Evolutionary conservation across 2,797 vertebrate genomes (phyloP), one percentile per base, ranked within the genome.

Genomic region (Chiroxiphia lanceolata): DNA sequence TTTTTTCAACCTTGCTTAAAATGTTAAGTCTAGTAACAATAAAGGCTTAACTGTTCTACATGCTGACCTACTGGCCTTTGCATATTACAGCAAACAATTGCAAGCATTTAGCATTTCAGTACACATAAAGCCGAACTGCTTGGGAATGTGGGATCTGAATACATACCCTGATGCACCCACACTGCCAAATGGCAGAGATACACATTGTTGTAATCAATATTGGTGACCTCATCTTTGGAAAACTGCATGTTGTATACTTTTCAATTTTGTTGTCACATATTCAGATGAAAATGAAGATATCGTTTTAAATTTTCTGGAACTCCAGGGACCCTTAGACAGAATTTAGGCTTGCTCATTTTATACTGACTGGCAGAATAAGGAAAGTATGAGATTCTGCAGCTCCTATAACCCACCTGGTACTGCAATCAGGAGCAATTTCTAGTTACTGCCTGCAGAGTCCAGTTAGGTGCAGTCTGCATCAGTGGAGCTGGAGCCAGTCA

Each of bases 1-100:
- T 88, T 95, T 89, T 91, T 93, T 96, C 89, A 81, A 93, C 91
- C 94, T 96, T 94, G 82, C 61, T 88, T 92, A 75, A 96, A 95
- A 97, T 50, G 76, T 91, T 92, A 86, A 95, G n/a, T 81, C 91
- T 78, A 76, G 82, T 40, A 81, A 92, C 96, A 96, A 92, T 92
- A 86, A 92, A 93, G 87, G 94, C 92, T 95, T 93, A 95, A 78
- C 92, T 97, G 95, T 95, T 96, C 95, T 67, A 51, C 76, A 15
- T 44, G 79, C 56, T 4, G 3, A 84, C 81, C 89, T 89, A 78
- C 65, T 75, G 79, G 76, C 45, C 80, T 67, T 77, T 69, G 76
- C 40, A 4, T 72, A 71, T 71, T 75, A 47, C 38, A 47, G 84
- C 59, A 85, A 93, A 96, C 94, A 96, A 95, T 92, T 69, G 84